Base-by-base conservation (phyloP, 2,113 vertebrate species). In the Ceyx margarethae region DNA sequence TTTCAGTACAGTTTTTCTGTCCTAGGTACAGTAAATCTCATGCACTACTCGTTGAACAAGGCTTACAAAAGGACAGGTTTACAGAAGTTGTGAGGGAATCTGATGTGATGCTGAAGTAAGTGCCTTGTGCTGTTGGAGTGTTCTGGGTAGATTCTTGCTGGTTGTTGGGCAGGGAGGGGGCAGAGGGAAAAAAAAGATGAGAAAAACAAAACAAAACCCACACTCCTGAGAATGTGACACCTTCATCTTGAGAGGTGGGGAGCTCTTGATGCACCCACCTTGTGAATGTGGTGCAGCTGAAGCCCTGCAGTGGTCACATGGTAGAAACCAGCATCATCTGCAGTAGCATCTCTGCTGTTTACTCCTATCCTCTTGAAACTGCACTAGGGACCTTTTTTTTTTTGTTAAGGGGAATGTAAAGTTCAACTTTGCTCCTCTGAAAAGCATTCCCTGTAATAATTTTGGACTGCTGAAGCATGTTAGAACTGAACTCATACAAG, bases 11-110 rank as follows among this genome's bases (percentile, higher is more conserved):
- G 80, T 79, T 95, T 85, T 83, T 43, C 46, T 37, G 22, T 95
- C 89, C 51, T 91, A 99, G 99, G 99, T 99, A 99, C 96, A 99
- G 98, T 74, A 99, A 99, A 93, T 99, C 99, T 28, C 99, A 99
- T 94, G 93, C 98, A 13, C 96, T 99, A 35, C 98, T 99, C 42
- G 97, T 99, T 91, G 98, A 99, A 87, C 99, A 99, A 96, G 97
- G 97, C 69, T 90, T 99, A 91, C 98, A 98, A 73, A 99, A 97
- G 92, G 98, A 98, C 66, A 99, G 98, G 82, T 96, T 99, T 75
- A 90, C 97, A 20, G 98, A 99, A 95, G 97, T 98, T 72, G 99
- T 99, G 94, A 97, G 97, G 80, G 99, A 99, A 74, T 99, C 99
- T 3, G 98, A 99, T 6, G 98, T 98, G 57, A 98, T 98, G 95